phyloP scores from a whole-genome alignment of 2,888 invertebrate genomes.

The Noctua janthina region DNA sequence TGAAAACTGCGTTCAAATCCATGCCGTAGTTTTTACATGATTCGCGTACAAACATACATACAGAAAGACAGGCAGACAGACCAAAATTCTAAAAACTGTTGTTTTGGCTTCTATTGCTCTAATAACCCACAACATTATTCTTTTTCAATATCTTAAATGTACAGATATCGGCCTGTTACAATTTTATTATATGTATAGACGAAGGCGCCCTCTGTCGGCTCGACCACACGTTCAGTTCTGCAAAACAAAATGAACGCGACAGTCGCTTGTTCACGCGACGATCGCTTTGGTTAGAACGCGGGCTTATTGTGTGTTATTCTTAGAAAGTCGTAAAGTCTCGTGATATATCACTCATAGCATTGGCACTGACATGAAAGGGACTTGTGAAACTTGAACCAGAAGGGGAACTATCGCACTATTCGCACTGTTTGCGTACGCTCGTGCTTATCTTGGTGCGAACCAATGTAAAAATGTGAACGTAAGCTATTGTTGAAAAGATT shows the following conservation, averaged over 20 bases:
- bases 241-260: not conserved
- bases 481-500: not conserved
- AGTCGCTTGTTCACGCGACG: not conserved
- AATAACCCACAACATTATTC: too few relatives aligned
- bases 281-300: not conserved
- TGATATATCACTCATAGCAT: slow-evolving; percentile 20
- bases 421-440: not conserved
- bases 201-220: not conserved
- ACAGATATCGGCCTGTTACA: too few relatives aligned
- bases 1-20: too few relatives aligned
- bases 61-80: too few relatives aligned
- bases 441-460: not conserved
- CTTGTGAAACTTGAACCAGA: slow-evolving; percentile 27
- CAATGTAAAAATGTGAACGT: not conserved
- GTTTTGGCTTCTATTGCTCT: too few relatives aligned
- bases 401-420: slow-evolving; percentile 1
- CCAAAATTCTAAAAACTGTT: too few relatives aligned
- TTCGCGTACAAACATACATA: too few relatives aligned
- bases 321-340: not conserved
- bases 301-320: not conserved
- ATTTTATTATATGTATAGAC: too few relatives aligned
- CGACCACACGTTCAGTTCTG: not conserved
- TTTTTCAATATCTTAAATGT: too few relatives aligned
- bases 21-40: too few relatives aligned
- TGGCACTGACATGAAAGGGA: slow-evolving; percentile 17